A percentile compares a stretch with the other conserved stretches of the same genome.
Evolutionary conservation across 2,888 invertebrate genomes (phyloP).

Genomic region (Laothoe populi): DNA sequence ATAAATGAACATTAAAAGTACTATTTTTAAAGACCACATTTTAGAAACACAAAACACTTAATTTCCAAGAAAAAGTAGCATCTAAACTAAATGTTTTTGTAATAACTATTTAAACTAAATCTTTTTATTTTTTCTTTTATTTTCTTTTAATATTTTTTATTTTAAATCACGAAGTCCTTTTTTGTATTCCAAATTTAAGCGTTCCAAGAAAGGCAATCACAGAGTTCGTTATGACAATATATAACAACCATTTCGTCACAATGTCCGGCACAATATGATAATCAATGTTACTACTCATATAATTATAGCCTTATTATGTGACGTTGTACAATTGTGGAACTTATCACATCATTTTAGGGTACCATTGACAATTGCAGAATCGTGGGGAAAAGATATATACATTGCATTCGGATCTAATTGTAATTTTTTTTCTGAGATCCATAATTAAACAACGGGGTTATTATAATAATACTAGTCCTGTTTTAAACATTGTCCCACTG

Average conservation of each 20-base stretch:
- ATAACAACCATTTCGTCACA: constrained; percentile 10
- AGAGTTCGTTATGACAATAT: not conserved
- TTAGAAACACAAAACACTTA: not conserved
- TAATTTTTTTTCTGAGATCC: not conserved
- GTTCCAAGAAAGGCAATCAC: not conserved
- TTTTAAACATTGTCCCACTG: too few relatives aligned
- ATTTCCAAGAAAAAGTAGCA: not conserved
- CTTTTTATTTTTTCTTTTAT: not conserved
- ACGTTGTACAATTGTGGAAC: not conserved
- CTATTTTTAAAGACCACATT: not conserved
- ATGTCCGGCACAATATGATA: constrained; percentile 21
- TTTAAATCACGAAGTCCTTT: not conserved
- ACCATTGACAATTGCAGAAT: not conserved
- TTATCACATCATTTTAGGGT: not conserved
- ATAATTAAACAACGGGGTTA: too few relatives aligned
- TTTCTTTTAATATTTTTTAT: too few relatives aligned
- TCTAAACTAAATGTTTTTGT: too few relatives aligned
- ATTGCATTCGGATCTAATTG: not conserved
- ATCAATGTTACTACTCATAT: not conserved
- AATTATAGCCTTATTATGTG: constrained; percentile 5
- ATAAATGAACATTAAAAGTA: not conserved
- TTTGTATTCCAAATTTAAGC: not conserved
- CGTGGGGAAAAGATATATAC: too few relatives aligned
- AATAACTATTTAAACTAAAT: not conserved
- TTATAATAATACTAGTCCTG: too few relatives aligned